phyloP scores from a whole-genome alignment of 1,140 invertebrate genomes.

The Antheraea pernyi region DNA sequence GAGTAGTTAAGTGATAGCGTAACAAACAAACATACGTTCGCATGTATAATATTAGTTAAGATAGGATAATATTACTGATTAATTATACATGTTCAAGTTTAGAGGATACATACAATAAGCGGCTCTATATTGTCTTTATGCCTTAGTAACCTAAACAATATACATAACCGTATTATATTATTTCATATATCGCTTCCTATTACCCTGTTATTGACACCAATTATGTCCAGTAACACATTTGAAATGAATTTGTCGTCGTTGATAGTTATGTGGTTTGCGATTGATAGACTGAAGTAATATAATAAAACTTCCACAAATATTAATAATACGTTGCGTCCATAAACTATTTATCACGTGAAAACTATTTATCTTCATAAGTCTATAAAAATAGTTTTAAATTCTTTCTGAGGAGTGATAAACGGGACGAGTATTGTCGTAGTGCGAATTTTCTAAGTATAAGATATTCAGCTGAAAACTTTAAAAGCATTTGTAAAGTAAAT shows the following conservation, averaged over 20 bases:
- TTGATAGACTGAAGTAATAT: no score
- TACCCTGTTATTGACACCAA: background rate
- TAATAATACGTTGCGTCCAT: background rate
- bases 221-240: no score
- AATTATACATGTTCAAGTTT: background rate
- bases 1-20: no score
- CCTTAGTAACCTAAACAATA: conserved; percentile 5
- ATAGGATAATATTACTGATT: background rate
- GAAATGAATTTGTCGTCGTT: no score
- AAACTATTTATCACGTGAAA: background rate
- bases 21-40: no score
- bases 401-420: background rate
- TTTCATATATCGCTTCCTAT: background rate
- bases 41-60: no score
- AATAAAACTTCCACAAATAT: no score
- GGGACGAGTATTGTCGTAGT: background rate
- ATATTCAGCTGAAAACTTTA: conserved; percentile 48
- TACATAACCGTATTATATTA: no score
- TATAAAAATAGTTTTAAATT: background rate
- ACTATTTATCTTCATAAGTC: background rate
- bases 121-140: background rate
- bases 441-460: conserved; percentile 19
- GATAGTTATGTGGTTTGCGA: no score
- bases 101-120: background rate
- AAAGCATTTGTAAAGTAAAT: conserved; percentile 67